Base-by-base conservation (phyloP, 2,888 invertebrate species). In the Macrophya annulata region DNA sequence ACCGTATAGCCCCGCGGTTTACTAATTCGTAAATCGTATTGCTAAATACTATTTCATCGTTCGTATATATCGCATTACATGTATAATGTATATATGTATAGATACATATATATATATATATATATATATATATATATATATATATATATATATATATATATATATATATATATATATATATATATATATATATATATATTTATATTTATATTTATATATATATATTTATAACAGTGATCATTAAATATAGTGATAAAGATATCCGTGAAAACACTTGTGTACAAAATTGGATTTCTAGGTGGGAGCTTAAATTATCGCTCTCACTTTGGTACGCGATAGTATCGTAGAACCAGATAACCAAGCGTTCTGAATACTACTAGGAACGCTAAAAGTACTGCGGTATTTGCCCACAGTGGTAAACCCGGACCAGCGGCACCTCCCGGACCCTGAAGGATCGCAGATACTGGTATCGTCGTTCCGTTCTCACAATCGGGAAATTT, bases 301-400 rank as follows among this genome's bases (percentile, higher is more conserved):
- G 37, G 62, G 62, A 31, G 76, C 21, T 68, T 43, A 17, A n/a
- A 17, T 17, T 17, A 25, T 65, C 40, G 84, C 84, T 87, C 84
- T 87, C 94, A 95, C 94, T 96, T 96, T 89, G 96, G 96, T 91
- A 95, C 95, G 89, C 96, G 95, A 91, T 96, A 95, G 92, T 96
- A 96, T 89, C 97, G 95, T 89, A 97, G 94, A 87, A 97, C 96
- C 88, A 96, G 94, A 93, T 97, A 97, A 87, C 97, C 97, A 87
- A 97, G 94, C 84, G 96, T 94, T 88, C 97, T 95, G 94, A 97
- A 97, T 89, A 96, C 95, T 88, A 96, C 91, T 87, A 97, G 95
- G 94, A 97, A 97, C 89, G 95, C 95, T 89, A 97, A 90, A 86
- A 97, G 94, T 81, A 97, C 96, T 85, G 96, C 93, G 17, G 96